Evolutionary conservation across 2,113 vertebrate genomes (phyloP).

Genomic region (Myotis yumanensis): DNA sequence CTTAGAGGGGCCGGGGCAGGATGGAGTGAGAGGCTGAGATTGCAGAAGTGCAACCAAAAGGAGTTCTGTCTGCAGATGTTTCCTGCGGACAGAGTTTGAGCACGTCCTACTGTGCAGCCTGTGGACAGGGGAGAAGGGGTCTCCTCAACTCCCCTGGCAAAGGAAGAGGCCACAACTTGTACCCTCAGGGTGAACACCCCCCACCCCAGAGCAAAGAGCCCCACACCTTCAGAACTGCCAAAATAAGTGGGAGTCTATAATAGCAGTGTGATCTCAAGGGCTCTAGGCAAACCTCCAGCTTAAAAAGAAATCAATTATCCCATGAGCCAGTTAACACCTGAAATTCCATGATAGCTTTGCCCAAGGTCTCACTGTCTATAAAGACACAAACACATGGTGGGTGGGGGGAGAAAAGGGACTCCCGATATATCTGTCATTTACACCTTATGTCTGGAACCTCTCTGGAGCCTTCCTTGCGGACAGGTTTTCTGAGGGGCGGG

Average conservation of each 20-base stretch:
- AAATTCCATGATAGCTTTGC: neutral
- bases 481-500: neutral
- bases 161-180: neutral
- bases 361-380: neutral
- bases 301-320: neutral
- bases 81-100: neutral
- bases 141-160: neutral
- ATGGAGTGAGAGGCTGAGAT: neutral
- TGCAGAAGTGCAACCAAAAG: neutral
- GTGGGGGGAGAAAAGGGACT: too few relatives aligned
- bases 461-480: neutral
- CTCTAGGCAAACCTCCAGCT: neutral
- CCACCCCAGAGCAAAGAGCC: neutral
- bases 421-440: neutral
- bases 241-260: accelerated
- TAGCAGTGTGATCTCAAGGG: neutral
- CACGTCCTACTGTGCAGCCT: neutral
- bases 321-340: neutral
- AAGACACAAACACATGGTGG: neutral
- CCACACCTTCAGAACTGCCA: neutral
- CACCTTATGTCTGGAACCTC: neutral
- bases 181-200: neutral
- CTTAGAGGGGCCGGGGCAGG: accelerated
- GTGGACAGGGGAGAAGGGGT: too few relatives aligned
- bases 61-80: neutral